Evolutionary conservation across 2,888 invertebrate species (phyloP), one percentile per base, ranked within the genome.

Genomic region (Margaritifera margaritifera): DNA sequence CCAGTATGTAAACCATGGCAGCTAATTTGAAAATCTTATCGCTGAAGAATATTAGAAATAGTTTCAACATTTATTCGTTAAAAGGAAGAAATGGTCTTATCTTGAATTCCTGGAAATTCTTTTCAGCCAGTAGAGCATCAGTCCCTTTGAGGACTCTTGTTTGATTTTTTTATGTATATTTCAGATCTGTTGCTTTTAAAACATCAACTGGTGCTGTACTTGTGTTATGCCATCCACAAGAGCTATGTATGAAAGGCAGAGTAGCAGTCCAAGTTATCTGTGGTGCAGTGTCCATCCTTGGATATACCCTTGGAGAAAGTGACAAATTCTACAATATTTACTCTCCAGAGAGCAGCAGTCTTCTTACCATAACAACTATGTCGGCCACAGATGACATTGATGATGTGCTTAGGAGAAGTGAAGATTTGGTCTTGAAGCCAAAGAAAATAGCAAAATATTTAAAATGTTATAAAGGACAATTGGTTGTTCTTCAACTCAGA

Each of bases 321-420:
- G 56, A 53, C 6, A 20, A 63, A 56, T 42, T 62, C 0, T 68
- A 70, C 52, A 76, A 79, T n/a, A 71, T 85, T 18, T 83, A 70
- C 63, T 84, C 86, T 6, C 86, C 85, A 52, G 65, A 77, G 24
- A 76, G 78, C 55, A 77, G 74, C 65, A 84, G 84, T 61, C 73
- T 80, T 18, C 54, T 84, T 19, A 77, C 80, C 1, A 64, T 86
- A 8, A 66, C 64, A 56, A 79, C 81, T 6, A 27, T 31, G 20
- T 19, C 19, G 15, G 66, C 62, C 8, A 69, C 72, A 51, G 63
- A 64, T 31, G 69, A 80, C 22, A 69, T 64, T 18, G 58, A 66
- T 52, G 51, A 51, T 31, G 53, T 68, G 22, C 42, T 70, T 19
- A 55, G 52, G 31, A 31, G 52, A 54, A 60, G 65, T 50, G 27